Conservation (phyloP, 1,140 invertebrate genomes). For the Bombus terrestris region DNA sequence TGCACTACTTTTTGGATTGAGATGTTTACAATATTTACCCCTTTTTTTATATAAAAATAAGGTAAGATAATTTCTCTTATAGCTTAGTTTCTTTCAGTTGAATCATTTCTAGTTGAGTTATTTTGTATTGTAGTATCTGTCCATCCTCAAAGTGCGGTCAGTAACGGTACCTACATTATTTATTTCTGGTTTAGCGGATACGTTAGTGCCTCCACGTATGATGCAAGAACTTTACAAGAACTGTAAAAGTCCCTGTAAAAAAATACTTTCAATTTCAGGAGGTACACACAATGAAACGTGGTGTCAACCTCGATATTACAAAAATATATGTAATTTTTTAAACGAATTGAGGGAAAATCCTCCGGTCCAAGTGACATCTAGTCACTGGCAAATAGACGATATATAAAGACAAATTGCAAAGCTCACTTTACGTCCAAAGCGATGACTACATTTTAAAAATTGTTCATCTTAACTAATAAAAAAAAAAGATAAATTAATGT, state of each 20-base stretch:
- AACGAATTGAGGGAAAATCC: constrained; percentile 79
- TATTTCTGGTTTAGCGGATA: constrained; percentile 91
- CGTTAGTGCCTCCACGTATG: constrained; percentile 93
- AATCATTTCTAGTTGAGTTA: constrained; percentile 9
- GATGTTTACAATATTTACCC: constrained; percentile 88
- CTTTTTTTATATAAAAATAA: constrained; percentile 92
- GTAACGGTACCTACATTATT: constrained; percentile 89
- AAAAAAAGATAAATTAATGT: constrained; percentile 8
- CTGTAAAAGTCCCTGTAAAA: constrained; percentile 88
- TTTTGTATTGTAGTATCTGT: constrained; percentile 86
- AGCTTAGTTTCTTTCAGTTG: not conserved
- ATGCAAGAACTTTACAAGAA: constrained; percentile 89
- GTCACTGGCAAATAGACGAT: constrained; percentile 76
- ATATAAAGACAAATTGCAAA: constrained; percentile 64
- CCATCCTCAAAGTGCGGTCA: constrained; percentile 87
- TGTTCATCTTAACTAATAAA: constrained; percentile 12
- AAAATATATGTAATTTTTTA: constrained; percentile 84
- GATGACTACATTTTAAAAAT: constrained; percentile 38
- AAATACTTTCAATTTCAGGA: constrained; percentile 87
- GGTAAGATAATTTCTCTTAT: constrained; percentile 79
- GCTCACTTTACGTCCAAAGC: constrained; percentile 48
- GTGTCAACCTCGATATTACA: constrained; percentile 86
- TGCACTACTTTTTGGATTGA: constrained; percentile 87
- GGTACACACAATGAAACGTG: constrained; percentile 96
- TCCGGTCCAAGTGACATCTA: constrained; percentile 60